These are phyloP conservation scores for Chionis minor DNA, from an alignment of 2,113 vertebrate species.

Conservation along the genomic window DNA sequence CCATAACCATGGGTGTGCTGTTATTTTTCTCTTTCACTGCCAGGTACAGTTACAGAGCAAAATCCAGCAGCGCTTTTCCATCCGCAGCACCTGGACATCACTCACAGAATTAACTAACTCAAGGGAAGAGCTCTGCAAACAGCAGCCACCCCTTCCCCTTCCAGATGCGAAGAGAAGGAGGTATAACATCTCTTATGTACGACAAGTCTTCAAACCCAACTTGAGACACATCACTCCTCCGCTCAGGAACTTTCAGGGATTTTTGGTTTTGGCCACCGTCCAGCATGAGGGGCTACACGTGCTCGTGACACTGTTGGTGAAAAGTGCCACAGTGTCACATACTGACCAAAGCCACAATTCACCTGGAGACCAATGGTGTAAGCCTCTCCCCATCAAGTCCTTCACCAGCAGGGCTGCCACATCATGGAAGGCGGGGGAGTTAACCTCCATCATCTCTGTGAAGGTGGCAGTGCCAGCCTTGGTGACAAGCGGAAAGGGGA, in stretches of 20 bases:
- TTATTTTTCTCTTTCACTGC: neutral
- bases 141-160: neutral
- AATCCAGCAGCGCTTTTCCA: neutral
- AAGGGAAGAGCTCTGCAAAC: neutral
- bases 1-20: slow-evolving; percentile 16
- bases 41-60: neutral
- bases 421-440: fast-evolving
- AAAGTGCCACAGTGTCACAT: neutral
- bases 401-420: neutral
- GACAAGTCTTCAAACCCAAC: neutral
- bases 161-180: fast-evolving
- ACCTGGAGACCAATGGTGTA: fast-evolving
- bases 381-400: neutral
- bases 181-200: neutral
- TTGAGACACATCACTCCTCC: neutral
- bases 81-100: neutral
- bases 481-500: fast-evolving
- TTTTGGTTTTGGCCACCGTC: neutral
- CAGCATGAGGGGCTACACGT: fast-evolving
- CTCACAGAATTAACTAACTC: neutral
- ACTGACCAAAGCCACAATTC: neutral
- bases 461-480: neutral
- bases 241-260: neutral
- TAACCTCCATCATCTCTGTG: fast-evolving
- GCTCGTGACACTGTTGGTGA: fast-evolving